Percentiles rank a stretch among this genome's conserved stretches.
phyloP scores from a whole-genome alignment of 1,140 invertebrate genomes.

The Aphelinus certus region DNA sequence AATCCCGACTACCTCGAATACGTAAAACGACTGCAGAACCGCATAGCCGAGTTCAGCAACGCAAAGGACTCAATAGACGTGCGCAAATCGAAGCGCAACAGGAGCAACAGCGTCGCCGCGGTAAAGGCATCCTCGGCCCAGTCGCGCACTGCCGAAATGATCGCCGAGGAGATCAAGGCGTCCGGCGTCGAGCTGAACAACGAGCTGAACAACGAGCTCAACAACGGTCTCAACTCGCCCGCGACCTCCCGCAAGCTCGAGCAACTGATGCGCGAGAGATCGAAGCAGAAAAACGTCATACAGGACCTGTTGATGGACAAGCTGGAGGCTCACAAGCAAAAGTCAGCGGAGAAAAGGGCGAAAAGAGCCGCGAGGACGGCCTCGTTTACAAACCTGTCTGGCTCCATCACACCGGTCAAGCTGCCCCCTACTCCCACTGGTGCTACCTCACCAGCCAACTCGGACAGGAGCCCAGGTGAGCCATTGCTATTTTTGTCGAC shows the following conservation, averaged over 20 bases:
- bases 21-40: slow-evolving; percentile 74
- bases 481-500: too few species aligned
- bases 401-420: slow-evolving; percentile 27
- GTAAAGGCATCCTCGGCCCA: slow-evolving; percentile 58
- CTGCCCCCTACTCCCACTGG: not conserved
- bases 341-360: slow-evolving; percentile 70
- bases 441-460: not conserved
- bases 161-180: slow-evolving; percentile 61
- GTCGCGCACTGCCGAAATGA: slow-evolving; percentile 56
- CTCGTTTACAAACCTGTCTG: slow-evolving; percentile 49
- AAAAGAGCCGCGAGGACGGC: slow-evolving; percentile 61
- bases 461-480: too few species aligned
- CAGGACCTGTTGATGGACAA: slow-evolving; percentile 84
- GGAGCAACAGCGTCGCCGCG: slow-evolving; percentile 43
- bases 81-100: slow-evolving; percentile 71
- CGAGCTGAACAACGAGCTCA: slow-evolving; percentile 41
- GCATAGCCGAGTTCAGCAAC: slow-evolving; percentile 78
- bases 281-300: slow-evolving; percentile 76
- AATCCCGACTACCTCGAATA: slow-evolving; percentile 72
- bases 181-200: slow-evolving; percentile 38
- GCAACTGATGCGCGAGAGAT: slow-evolving; percentile 73
- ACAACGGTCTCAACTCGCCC: slow-evolving; percentile 58
- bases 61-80: slow-evolving; percentile 77
- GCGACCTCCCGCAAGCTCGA: slow-evolving; percentile 70
- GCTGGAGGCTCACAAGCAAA: slow-evolving; percentile 74